A percentile compares a stretch with the other conserved stretches of the same genome.
Conservation (phyloP, 2,888 invertebrate genomes). For the Rhagium mordax region DNA sequence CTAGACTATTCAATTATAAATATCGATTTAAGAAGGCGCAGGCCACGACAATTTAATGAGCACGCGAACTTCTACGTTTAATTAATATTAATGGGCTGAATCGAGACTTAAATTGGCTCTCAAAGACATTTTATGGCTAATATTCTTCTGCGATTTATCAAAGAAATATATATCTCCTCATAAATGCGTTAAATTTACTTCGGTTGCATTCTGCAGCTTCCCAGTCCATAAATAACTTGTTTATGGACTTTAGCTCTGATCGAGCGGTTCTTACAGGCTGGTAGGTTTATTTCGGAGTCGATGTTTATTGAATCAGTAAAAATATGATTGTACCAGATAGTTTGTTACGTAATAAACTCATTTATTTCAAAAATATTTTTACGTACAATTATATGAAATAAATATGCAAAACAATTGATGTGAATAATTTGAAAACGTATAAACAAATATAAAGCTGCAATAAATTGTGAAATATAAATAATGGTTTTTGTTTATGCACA, state of each 20-base stretch:
- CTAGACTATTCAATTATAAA: constrained; percentile 59
- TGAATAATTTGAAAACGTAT: too few species aligned
- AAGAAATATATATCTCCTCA: constrained; percentile 18
- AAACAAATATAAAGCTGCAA: too few species aligned
- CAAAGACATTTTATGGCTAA: constrained; percentile 60
- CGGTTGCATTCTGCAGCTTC: background rate
- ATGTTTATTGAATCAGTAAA: too few species aligned
- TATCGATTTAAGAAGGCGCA: constrained; percentile 55
- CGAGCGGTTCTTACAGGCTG: too few species aligned
- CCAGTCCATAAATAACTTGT: background rate
- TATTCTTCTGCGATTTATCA: constrained; percentile 53
- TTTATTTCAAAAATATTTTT: too few species aligned
- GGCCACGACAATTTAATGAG: constrained; percentile 56
- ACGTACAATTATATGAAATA: too few species aligned
- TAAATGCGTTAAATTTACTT: constrained; percentile 4
- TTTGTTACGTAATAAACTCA: too few species aligned
- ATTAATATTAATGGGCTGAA: constrained; percentile 60
- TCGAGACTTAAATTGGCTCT: constrained; percentile 59
- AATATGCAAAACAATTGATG: too few species aligned
- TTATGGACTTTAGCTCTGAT: background rate
- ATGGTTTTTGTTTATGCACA: too few species aligned
- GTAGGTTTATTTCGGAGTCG: too few species aligned
- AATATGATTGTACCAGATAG: too few species aligned
- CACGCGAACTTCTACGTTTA: constrained; percentile 57
- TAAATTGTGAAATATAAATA: too few species aligned